Base-by-base conservation (phyloP, 2,888 invertebrate genomes). In the Eristalis arbustorum region DNA sequence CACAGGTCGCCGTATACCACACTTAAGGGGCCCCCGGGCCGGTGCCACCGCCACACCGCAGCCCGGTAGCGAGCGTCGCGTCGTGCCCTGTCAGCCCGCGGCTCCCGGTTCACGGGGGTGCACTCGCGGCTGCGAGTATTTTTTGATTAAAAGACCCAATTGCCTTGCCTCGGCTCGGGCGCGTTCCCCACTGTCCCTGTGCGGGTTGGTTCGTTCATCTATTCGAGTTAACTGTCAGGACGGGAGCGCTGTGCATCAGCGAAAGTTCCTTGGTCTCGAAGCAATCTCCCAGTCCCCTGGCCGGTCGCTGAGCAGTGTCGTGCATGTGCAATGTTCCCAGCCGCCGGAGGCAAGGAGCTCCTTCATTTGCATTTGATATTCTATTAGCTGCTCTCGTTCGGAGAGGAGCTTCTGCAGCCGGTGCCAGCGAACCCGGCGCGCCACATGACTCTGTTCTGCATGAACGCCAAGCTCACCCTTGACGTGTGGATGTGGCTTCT, bases 131-230 rank as follows among this genome's bases (percentile, higher is more conserved):
- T 62, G 34, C 63, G 23, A 80, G 76, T 73, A 85, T 85, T 74
- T 85, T 85, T 77, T 85, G 85, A 85, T 85, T 85, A 85, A 81
- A 80, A 85, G 77, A 76, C 81, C 73, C 81, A 85, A 85, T 85
- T 81, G 84, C 59, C 66, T 80, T 76, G 72, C 18, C 23, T 34
- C 28, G 23, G 42, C 34, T 72, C 14, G 37, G 66, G 72, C 68
- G 67, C 80, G 66, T 57, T 79, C 56, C 68, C 28, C 22, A 14
- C 14, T 14, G n/a, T n/a, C 1, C 42, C n/a, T 49, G 18, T 49
- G 18, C 18, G 49, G 5, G 49, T 22, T 18, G 5, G 49, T 18
- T 18, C 18, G 23, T 56, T 10, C 40, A 68, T 71, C 61, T 76
- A 34, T 74, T 74, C 66, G 22, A 78, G 74, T 72, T 75, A 76